Evolutionary conservation across 1,140 invertebrate species (phyloP).

Genomic region (Hycleus cichorii): DNA sequence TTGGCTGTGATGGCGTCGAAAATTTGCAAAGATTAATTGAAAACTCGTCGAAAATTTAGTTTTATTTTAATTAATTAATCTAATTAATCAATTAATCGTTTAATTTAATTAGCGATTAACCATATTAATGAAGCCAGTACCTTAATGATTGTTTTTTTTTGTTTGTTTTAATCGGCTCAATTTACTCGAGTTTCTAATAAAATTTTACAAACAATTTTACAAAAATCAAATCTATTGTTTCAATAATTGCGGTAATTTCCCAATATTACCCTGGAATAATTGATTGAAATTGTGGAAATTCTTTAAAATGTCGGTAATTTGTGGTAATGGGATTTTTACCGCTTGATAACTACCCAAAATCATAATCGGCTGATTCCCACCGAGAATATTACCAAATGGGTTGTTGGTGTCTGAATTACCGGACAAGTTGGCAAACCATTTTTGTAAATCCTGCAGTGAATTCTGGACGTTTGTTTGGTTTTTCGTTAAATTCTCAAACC

Average conservation of each 20-base stretch:
- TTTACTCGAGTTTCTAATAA: no score
- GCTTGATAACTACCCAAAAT: conserved; percentile 4
- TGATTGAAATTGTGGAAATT: conserved; percentile 6
- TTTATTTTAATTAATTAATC: no score
- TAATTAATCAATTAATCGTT: no score
- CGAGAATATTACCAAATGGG: neutral
- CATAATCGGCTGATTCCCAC: neutral
- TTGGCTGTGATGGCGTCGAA: conserved; percentile 67
- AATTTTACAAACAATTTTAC: no score
- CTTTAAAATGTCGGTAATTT: conserved; percentile 3
- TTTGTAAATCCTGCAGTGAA: neutral
- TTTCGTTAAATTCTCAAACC: conserved; percentile 3
- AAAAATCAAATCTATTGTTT: no score
- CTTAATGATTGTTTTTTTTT: no score
- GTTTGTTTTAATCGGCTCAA: no score
- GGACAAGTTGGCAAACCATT: conserved; percentile 1
- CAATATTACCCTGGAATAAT: neutral
- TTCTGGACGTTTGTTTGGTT: neutral
- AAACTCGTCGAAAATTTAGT: no score
- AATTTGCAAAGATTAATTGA: conserved; percentile 52
- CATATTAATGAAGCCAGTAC: no score
- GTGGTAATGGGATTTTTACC: conserved; percentile 6
- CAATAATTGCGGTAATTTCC: neutral
- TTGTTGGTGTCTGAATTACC: neutral
- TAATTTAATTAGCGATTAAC: no score